Conservation (phyloP, 1,140 invertebrate species). For the Nomia melanderi region DNA sequence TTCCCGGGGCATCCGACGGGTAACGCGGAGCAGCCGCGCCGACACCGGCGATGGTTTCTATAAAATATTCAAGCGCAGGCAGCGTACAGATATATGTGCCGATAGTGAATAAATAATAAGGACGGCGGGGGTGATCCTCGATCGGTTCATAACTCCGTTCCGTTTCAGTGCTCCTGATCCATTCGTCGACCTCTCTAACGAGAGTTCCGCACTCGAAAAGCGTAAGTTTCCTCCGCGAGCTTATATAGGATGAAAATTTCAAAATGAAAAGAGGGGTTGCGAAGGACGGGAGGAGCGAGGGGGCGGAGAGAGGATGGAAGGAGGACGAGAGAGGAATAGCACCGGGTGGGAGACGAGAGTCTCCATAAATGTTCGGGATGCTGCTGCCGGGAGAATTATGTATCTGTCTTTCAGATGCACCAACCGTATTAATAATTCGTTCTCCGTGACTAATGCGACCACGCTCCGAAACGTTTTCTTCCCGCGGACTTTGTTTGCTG, state of each 20-base stretch:
- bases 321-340: not conserved
- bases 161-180: conserved; percentile 43
- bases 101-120: conserved; percentile 61
- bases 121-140: conserved; percentile 36
- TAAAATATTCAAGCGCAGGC: conserved; percentile 60
- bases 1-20: conserved; percentile 3
- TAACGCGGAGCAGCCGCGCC: conserved; percentile 1
- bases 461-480: not conserved
- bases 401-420: conserved; percentile 30
- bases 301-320: not conserved
- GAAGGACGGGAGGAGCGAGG: too few relatives aligned
- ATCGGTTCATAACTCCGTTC: conserved; percentile 60
- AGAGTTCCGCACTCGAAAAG: conserved; percentile 42
- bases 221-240: conserved; percentile 3
- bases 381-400: not conserved
- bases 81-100: conserved; percentile 54
- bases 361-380: not conserved
- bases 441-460: not conserved
- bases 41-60: conserved; percentile 47
- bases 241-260: conserved; percentile 28
- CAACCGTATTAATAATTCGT: conserved; percentile 7
- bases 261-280: conserved; percentile 9
- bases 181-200: conserved; percentile 53
- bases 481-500: not conserved
- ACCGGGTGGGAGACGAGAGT: not conserved